Base-by-base conservation (phyloP, 2,888 invertebrate species). In the Noctuana brunneofusca region DNA sequence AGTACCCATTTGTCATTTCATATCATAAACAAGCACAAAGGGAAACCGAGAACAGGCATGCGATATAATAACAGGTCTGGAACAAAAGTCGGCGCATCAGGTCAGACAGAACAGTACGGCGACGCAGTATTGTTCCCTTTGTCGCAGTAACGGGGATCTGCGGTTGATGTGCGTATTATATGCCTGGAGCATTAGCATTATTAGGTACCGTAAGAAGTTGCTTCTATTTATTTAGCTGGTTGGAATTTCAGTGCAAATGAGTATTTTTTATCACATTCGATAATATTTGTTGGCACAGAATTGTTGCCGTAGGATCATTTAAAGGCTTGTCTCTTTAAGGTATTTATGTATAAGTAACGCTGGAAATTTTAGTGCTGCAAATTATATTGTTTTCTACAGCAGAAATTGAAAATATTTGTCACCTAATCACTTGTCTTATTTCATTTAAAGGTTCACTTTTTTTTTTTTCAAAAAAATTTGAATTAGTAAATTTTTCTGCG, bases 21-120 rank as follows among this genome's bases (percentile, higher is more conserved):
- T 59, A 53, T 59, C 59, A 59, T 59, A 53, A 52, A 53, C 58
- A 41, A 18, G 50, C 27, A 35, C 35, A 35, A 35, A 35, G 32
- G 43, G 59, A 43, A 52, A 59, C 52, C 14, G 24, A 41, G 58
- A 38, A 43, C 41, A 43, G 27, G 22, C 41, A 50, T 52, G 35
- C 35, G 35, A 35, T 35, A 59, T 59, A 53, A 59, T 53, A 59
- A 52, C 43, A 52, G 52, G 58, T 59, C 58, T 59, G 30, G 27
- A 52, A 59, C 58, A 59, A 59, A 59, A 59, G 52, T 59, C 6
- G 16, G 50, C 41, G 58, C 58, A 59, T 52, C 58, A 59, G 58
- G 58, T 59, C 58, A 59, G 58, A 59, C 58, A 59, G 58, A 59
- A 59, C 58, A 30, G 41, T 35, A n/a, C 35, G 12, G 24, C 24